phyloP scores from a whole-genome alignment of 2,888 invertebrate genomes.

The Cyclophora punctaria region DNA sequence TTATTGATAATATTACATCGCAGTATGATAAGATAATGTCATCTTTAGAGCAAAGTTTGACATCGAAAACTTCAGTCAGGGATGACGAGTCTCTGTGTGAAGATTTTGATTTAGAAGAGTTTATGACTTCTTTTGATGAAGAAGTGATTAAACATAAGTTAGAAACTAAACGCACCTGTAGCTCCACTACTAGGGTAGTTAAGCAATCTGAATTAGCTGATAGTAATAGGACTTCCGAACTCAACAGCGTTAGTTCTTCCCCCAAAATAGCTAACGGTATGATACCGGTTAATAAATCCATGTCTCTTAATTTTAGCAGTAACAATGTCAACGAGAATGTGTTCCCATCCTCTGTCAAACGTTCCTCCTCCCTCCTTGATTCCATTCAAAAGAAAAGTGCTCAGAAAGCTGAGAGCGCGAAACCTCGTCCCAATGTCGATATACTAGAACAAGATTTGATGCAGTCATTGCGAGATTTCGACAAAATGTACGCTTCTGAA shows the following conservation, averaged over 20 bases:
- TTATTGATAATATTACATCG: conserved; percentile 57
- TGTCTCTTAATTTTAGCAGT: conserved; percentile 75
- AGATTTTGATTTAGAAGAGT: conserved; percentile 79
- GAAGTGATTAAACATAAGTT: conserved; percentile 66
- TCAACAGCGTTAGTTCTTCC: conserved; percentile 50
- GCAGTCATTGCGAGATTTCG: conserved; percentile 69
- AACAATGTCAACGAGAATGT: conserved; percentile 66
- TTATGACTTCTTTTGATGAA: conserved; percentile 80
- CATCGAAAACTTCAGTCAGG: conserved; percentile 60
- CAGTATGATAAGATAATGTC: conserved; percentile 73
- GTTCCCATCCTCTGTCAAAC: conserved; percentile 71
- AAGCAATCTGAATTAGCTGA: conserved; percentile 50
- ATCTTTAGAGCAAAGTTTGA: conserved; percentile 65
- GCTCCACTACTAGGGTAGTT: conserved; percentile 66
- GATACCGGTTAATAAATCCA: conserved; percentile 67
- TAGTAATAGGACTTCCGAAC: conserved; percentile 46
- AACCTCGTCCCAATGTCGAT: conserved; percentile 60
- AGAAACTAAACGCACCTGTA: conserved; percentile 62
- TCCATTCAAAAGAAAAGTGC: conserved; percentile 62
- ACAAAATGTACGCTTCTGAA: conserved; percentile 63
- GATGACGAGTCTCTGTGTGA: conserved; percentile 74
- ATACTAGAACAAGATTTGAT: conserved; percentile 67
- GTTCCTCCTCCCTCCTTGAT: conserved; percentile 74
- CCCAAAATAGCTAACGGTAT: conserved; percentile 53
- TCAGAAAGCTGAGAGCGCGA: conserved; percentile 47